These are phyloP conservation scores for Andrena fulva DNA, from an alignment of 2,888 invertebrate species.

Conservation along the genomic window DNA sequence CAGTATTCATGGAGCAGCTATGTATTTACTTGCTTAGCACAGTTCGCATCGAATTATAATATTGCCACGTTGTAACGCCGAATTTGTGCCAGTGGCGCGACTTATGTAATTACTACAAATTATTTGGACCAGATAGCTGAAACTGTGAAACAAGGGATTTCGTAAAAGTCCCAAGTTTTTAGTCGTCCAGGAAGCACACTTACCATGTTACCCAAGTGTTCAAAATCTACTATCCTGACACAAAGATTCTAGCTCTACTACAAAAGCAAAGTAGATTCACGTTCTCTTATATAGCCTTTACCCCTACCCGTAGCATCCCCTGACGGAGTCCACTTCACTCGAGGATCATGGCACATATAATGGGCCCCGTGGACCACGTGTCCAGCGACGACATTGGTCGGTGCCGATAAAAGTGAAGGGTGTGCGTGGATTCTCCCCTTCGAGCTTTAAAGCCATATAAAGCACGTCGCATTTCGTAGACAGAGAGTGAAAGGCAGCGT, in stretches of 20 bases:
- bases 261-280: slow-evolving; percentile 78
- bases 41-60: too few species aligned
- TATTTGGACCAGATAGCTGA: too few species aligned
- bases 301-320: slow-evolving; percentile 74
- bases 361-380: slow-evolving; percentile 66
- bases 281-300: slow-evolving; percentile 83
- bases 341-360: slow-evolving; percentile 68
- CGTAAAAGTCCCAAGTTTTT: too few species aligned
- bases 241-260: slow-evolving; percentile 80
- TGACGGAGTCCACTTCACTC: slow-evolving; percentile 67
- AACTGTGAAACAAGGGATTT: too few species aligned
- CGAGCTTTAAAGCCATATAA: slow-evolving; percentile 12
- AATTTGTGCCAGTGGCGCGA: too few species aligned
- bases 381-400: slow-evolving; percentile 7
- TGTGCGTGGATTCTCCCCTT: slow-evolving; percentile 47
- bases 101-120: too few species aligned
- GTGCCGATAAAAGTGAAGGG: slow-evolving; percentile 58
- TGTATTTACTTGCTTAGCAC: too few species aligned
- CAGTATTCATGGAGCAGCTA: too few species aligned
- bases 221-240: slow-evolving; percentile 69
- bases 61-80: too few species aligned
- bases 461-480: background rate
- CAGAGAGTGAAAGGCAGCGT: background rate
- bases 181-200: slow-evolving; percentile 40
- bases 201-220: slow-evolving; percentile 64